Evolutionary conservation across 2,888 invertebrate genomes (phyloP), one percentile per base, ranked within the genome.

Genomic region (Mesorhabditis belari): DNA sequence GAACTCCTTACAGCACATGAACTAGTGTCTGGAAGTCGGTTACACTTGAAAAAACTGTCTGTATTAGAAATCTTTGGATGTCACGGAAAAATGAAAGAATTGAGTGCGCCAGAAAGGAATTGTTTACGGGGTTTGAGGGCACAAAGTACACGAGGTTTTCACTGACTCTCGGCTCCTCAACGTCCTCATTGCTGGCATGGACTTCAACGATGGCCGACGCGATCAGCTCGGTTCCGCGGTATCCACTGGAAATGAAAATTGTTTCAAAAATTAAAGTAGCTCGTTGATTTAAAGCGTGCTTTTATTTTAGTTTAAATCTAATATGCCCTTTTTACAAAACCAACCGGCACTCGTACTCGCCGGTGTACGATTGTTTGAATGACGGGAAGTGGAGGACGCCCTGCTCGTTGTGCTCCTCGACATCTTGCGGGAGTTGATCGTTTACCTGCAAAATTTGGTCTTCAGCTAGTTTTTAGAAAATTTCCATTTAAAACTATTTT

Each of bases 371-470:
- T 25, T 69, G 75, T 66, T 76, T 76, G 73, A 79, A 79, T 53
- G 71, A 67, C 25, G 73, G 69, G 69, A 79, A 79, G 58, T 80
- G 77, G 21, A 79, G 65, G 29, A 79, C 67, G 49, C 79, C 79
- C 21, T 71, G 77, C 57, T 79, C 77, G 57, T 77, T 78, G 59
- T 77, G 77, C 50, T 80, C 79, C 57, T 75, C 75, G 44, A 76
- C 78, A 55, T 77, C 77, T 24, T 68, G 66, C 25, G 79, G 77
- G 25, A 79, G 64, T 60, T 73, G 71, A 60, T 70, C 73, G 21
- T 73, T 66, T 12, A 70, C 65, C 63, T 63, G 17, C 5, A 61
- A 26, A 50, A 9, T 26, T 49, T 21, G 5, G 29, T 49, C 19
- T 1, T 21, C 55, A 56, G 25, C 44, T 44, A 17, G n/a, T 44